These are phyloP conservation scores for Meloidogyne hapla DNA, from an alignment of 1,140 invertebrate species.

Conservation along the genomic window DNA sequence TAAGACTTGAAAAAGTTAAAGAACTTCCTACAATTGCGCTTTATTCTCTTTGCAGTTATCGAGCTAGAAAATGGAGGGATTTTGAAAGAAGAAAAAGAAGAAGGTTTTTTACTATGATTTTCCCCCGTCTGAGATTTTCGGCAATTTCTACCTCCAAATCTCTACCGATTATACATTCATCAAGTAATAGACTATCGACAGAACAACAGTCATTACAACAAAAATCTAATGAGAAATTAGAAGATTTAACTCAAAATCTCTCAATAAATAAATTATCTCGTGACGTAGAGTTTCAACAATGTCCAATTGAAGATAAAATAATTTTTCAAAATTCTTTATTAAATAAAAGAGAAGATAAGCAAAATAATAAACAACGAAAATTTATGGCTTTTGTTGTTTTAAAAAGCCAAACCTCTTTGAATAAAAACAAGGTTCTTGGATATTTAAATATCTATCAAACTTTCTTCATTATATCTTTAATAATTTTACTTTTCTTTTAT, in stretches of 20 bases:
- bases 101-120: not conserved
- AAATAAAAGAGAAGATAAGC: too few relatives aligned
- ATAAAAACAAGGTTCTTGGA: not conserved
- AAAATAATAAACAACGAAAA: not conserved
- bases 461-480: not conserved
- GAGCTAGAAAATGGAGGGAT: slow-evolving; percentile 2
- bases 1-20: slow-evolving; percentile 22
- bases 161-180: not conserved
- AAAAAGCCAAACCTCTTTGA: not conserved
- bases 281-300: too few relatives aligned
- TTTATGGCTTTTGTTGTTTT: not conserved
- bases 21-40: slow-evolving; percentile 17
- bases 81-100: not conserved
- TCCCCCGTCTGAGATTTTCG: not conserved
- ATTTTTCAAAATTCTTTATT: too few relatives aligned
- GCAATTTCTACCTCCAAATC: not conserved
- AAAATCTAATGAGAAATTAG: not conserved
- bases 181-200: too few relatives aligned
- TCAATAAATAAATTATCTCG: too few relatives aligned
- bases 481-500: too few relatives aligned
- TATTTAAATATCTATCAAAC: not conserved
- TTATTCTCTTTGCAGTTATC: not conserved
- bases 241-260: too few relatives aligned
- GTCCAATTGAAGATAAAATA: too few relatives aligned
- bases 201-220: not conserved